Evolutionary conservation across 2,888 invertebrate species (phyloP).

Genomic region (Polydesmus complanatus): DNA sequence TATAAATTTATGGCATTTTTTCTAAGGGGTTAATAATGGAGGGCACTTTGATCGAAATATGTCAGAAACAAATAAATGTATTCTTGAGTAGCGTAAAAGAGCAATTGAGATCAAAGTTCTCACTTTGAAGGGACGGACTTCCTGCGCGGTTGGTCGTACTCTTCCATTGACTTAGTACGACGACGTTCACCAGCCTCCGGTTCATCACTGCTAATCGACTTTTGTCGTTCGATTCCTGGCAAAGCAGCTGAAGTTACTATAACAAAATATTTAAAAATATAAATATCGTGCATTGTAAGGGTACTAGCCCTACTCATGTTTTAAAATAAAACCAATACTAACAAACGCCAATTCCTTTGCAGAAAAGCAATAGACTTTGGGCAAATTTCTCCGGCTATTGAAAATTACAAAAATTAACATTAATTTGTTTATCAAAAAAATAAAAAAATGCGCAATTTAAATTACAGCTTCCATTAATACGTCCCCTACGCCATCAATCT

Average conservation of each 20-base stretch:
- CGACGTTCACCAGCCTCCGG: conserved; percentile 36
- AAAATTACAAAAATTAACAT: conserved; percentile 14
- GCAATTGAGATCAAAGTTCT: background rate
- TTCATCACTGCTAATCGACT: conserved; percentile 40
- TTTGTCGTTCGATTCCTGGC: conserved; percentile 60
- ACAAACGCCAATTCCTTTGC: conserved; percentile 68
- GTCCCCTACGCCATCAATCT: conserved; percentile 74
- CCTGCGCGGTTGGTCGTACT: conserved; percentile 61
- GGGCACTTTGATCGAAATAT: background rate
- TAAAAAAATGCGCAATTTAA: background rate
- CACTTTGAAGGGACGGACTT: conserved; percentile 36
- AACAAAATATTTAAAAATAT: conserved; percentile 11
- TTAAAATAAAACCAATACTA: conserved; percentile 21
- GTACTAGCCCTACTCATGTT: background rate
- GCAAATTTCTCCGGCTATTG: conserved; percentile 71
- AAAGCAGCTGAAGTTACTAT: conserved; percentile 60
- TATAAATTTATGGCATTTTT: no score
- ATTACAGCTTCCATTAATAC: conserved; percentile 70
- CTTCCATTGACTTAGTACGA: conserved; percentile 62
- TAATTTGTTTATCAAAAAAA: background rate
- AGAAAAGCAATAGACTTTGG: conserved; percentile 70
- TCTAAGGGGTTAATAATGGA: background rate
- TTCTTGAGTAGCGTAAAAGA: background rate
- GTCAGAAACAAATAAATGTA: background rate
- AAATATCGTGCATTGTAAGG: background rate